Base-by-base conservation (phyloP, 1,140 invertebrate species). In the Sarcophaga peregrina region DNA sequence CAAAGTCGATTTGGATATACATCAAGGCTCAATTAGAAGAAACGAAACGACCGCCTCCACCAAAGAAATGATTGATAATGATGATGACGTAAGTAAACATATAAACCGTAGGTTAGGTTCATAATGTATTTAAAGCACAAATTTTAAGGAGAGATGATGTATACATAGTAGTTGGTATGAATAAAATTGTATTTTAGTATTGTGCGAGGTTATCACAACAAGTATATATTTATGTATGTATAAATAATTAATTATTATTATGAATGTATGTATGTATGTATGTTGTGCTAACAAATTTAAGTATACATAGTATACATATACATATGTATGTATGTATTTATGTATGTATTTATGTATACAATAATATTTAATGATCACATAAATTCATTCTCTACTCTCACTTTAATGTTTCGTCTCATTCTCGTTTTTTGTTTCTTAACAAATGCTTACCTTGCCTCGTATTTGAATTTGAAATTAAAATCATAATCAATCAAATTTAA, bases 1-100 rank as follows among this genome's bases (percentile, higher is more conserved):
- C 58, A 94, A 96, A 85, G 92, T 96, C 83, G 96, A 97, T 86
- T 92, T 96, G 85, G 94, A 96, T 88, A 97, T 97, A 87, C 95
- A 96, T 90, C 95, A 96, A 91, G 96, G 95, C 37, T 96, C 95
- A 83, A 97, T 97, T 88, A 92, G 96, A 84, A 93, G 96, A 83
- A 97, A 97, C 85, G 96, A 97, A 86, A 97, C 96, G 11, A 97
- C 96, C 0, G 96, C 96, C 13, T 97, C 96, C 3, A 97, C 96
- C n/a, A 96, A 96, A 90, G 96, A 96, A 90, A 97, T 97, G 96
- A 97, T 97, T 92, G 92, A 93, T 85, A 94, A 93, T 47, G 96
- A 97, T 88, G 95, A 96, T 86, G 96, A 97, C 91, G 96, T 78
- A 78, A 78, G 75, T 78, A 78, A 8, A 8, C 3, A 0, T 68